A percentile compares a stretch with the other conserved stretches of the same genome.
Evolutionary conservation across 2,888 invertebrate genomes (phyloP).

Genomic region (Xanthia togata): DNA sequence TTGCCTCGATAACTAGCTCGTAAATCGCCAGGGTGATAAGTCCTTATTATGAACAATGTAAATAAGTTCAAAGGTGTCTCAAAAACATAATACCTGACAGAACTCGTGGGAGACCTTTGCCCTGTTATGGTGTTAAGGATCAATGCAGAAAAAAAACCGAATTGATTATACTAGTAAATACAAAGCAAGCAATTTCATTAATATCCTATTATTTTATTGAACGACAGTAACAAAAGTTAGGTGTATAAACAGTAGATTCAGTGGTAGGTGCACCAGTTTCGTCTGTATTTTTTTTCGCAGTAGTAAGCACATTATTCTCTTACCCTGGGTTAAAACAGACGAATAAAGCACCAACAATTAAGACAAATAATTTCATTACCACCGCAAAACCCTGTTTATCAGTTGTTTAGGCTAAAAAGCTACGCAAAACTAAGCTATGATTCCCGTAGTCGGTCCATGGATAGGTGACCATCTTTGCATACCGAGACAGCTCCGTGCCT

Average conservation of each 20-base stretch:
- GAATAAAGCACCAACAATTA: neutral
- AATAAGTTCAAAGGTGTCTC: neutral
- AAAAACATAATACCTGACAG: neutral
- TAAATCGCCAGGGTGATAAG: too few species aligned
- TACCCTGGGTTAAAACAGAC: neutral
- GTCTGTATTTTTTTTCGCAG: too few species aligned
- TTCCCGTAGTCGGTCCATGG: too few species aligned
- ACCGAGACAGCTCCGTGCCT: too few species aligned
- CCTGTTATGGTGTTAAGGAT: neutral
- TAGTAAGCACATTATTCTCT: neutral
- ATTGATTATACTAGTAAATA: neutral
- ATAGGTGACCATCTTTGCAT: too few species aligned
- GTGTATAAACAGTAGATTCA: neutral
- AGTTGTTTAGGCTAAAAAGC: neutral
- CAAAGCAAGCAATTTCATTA: neutral
- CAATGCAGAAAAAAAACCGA: too few species aligned
- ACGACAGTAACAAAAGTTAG: neutral
- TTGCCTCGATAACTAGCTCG: too few species aligned
- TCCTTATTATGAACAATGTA: neutral
- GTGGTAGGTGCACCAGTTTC: neutral
- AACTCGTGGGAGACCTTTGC: neutral
- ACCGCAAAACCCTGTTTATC: neutral
- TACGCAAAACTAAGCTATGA: too few species aligned
- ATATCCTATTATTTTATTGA: neutral
- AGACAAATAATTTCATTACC: neutral